phyloP scores from a whole-genome alignment of 2,113 vertebrate species.

The Pheucticus melanocephalus region DNA sequence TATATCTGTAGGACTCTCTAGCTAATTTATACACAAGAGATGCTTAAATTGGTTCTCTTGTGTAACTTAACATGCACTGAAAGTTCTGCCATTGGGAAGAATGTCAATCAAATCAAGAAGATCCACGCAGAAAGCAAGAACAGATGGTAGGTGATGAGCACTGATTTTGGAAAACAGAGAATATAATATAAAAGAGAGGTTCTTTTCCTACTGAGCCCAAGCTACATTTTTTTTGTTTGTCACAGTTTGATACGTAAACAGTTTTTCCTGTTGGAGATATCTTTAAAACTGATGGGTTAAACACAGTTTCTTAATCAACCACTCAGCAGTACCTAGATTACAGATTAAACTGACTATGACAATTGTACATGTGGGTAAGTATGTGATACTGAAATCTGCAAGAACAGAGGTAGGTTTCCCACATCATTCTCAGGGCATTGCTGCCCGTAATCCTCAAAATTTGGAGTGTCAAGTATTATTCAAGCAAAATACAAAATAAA shows the following conservation, averaged over 20 bases:
- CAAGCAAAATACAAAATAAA: not conserved
- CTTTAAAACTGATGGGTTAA: not conserved
- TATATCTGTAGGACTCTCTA: conserved; percentile 19
- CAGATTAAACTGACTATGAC: not conserved
- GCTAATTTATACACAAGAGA: conserved; percentile 59
- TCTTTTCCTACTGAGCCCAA: not conserved
- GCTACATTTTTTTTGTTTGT: not conserved
- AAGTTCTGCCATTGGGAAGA: conserved; percentile 32
- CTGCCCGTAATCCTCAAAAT: not conserved
- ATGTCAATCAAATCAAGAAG: conserved; percentile 25
- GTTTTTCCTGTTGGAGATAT: not conserved
- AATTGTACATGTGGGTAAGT: not conserved
- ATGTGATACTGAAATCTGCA: not conserved
- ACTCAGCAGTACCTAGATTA: not conserved
- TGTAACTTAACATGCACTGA: conserved; percentile 35
- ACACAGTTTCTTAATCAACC: not conserved
- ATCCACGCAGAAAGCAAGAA: not conserved
- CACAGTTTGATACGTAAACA: not conserved
- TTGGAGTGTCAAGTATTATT: not conserved
- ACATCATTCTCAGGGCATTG: not conserved
- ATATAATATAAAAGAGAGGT: not conserved
- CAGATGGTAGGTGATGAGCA: conserved; percentile 38
- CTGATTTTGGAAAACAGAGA: conserved; percentile 8
- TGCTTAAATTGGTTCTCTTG: conserved; percentile 36
- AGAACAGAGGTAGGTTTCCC: not conserved